Base-by-base conservation (phyloP, 2,888 invertebrate species). In the Chaitophorus viminalis region DNA sequence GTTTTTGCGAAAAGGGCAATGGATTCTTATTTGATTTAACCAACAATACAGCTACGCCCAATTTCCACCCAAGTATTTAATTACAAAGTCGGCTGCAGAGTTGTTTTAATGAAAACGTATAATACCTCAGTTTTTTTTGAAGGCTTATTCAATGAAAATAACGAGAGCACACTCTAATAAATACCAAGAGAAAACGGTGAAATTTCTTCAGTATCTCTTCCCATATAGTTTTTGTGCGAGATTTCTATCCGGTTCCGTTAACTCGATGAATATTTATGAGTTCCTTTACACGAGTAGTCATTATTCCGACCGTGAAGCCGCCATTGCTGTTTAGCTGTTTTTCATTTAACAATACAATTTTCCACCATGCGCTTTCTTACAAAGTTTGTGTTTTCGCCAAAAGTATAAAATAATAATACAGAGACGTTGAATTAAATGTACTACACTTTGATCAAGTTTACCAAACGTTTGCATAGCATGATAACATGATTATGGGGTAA, bases 231-330 rank as follows among this genome's bases (percentile, higher is more conserved):
- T 68, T 33, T 68, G 76, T 46, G 68, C 52, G 77, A 85, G 85
- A 85, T 85, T 85, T 85, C 85, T 85, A 85, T 85, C 77, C 68
- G 65, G 75, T 84, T 31, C 68, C 46, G 33, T 52, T 46, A 77
- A 70, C 33, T 77, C 70, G 25, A 46, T 85, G 85, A 39, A 85
- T 85, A 85, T 85, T 77, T 70, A 85, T 85, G 84, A 84, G 84
- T 18, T 60, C 39, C 39, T 84, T 75, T 52, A 52, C 65, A 75
- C 29, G 75, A 72, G 52, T 68, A 65, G 33, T 84, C 75, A 60
- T 85, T 85, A 85, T 85, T 85, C 77, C 52, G 6, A 77, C 76
- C 85, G 33, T 77, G 52, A 77, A 85, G 85, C 77, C 74, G 65
- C 84, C 84, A 85, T 85, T 60, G 17, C 52, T 46, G 84, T 84